Conservation (phyloP, 2,888 invertebrate genomes). For the Chrysotoxum bicinctum region DNA sequence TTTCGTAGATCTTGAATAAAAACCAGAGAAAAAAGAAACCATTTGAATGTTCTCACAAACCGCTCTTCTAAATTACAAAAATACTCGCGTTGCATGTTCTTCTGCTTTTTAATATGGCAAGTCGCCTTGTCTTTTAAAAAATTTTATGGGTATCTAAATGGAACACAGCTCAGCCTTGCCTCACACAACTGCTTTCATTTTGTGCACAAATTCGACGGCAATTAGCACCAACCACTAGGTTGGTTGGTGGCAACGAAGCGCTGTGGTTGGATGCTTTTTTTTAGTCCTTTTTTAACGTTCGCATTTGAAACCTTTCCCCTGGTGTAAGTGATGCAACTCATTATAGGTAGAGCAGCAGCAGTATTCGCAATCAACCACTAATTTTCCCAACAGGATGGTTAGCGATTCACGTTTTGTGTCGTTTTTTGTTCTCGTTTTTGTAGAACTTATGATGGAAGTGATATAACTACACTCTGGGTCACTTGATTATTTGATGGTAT, state of each 20-base stretch:
- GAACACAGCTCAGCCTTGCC: not conserved
- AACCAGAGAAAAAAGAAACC: not conserved
- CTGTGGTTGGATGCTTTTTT: not conserved
- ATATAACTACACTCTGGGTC: not conserved
- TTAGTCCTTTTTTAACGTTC: not conserved
- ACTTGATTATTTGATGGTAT: no score
- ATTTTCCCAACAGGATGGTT: conserved; percentile 51
- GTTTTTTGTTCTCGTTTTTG: not conserved
- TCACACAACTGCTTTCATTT: conserved; percentile 17
- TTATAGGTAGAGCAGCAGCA: conserved; percentile 12
- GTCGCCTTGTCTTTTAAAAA: not conserved
- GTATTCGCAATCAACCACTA: conserved; percentile 51
- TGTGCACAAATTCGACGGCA: conserved; percentile 57
- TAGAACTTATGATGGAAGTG: conserved; percentile 16
- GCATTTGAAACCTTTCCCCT: not conserved
- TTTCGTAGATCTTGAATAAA: conserved; percentile 8
- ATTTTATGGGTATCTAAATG: conserved; percentile 7
- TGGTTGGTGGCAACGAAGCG: not conserved
- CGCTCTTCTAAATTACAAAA: conserved; percentile 53
- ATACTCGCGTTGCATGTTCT: conserved; percentile 14
- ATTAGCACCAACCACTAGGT: conserved; percentile 44
- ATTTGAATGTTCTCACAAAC: not conserved
- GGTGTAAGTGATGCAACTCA: conserved; percentile 48
- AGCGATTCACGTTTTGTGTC: not conserved
- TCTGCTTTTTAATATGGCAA: not conserved